Base-by-base conservation (phyloP, 2,888 invertebrate species). In the Sylvicola cinctus region DNA sequence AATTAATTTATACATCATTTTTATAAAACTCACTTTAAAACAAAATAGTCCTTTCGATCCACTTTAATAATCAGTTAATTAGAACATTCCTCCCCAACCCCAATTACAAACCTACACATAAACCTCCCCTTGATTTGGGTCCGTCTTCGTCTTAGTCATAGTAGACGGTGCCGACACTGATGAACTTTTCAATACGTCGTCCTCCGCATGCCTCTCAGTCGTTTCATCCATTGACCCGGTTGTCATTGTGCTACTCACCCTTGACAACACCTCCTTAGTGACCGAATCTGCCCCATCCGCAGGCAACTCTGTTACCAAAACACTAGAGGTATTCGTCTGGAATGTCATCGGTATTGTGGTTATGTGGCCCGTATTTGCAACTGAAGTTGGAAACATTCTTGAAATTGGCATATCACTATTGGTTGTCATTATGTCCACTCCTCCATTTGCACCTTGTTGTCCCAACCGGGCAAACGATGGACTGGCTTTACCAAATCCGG, bases 71-170 rank as follows among this genome's bases (percentile, higher is more conserved):
- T n/a, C n/a, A n/a, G n/a, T n/a, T n/a, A n/a, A n/a, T n/a, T n/a
- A n/a, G n/a, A n/a, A n/a, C n/a, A n/a, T n/a, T n/a, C n/a, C n/a
- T n/a, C n/a, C n/a, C n/a, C n/a, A n/a, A n/a, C n/a, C n/a, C n/a
- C n/a, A n/a, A n/a, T n/a, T n/a, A n/a, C n/a, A n/a, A 20, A 8
- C 20, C 35, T 39, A 57, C 13, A 57, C 57, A 44, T 57, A 57
- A 30, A 57, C 57, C 39, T 57, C 57, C 12, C 55, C 55, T 10
- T 52, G 54, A 40, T 55, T 54, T 8, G 46, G 44, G 39, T 58
- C 57, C 2, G 54, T 49, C 35, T 46, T 49, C 38, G 48, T 48
- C 41, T 56, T 56, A 28, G 52, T 52, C 39, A 57, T 41, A 13
- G 57, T 55, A 11, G 58, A 50, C 4, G 58, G 53, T 3, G 54